Evolutionary conservation across 2,797 vertebrate species (phyloP).

Genomic region (Pseudochirops cupreus): DNA sequence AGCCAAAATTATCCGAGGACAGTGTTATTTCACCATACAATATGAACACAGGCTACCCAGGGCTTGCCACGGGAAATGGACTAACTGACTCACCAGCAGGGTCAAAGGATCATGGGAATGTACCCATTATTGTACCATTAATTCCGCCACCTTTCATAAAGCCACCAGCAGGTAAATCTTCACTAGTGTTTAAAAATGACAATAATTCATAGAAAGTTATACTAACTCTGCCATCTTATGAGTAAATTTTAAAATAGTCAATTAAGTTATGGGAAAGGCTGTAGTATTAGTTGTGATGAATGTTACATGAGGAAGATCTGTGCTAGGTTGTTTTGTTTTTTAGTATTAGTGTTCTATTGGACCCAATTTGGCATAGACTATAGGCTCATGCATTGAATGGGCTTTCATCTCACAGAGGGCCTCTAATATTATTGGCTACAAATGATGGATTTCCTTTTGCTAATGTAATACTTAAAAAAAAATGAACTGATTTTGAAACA

Average conservation of each 20-base stretch:
- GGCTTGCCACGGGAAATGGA: conserved; percentile 94
- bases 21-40: conserved; percentile 93
- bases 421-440: conserved; percentile 54
- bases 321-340: not conserved
- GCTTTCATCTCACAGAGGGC: conserved; percentile 2
- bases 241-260: conserved; percentile 44
- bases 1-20: conserved; percentile 93
- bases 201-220: not conserved
- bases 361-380: conserved; percentile 12
- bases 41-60: conserved; percentile 93
- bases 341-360: conserved; percentile 41
- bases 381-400: too few relatives aligned
- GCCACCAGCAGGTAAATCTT: conserved; percentile 95
- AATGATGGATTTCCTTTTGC: conserved; percentile 56
- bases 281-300: not conserved
- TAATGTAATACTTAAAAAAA: conserved; percentile 72
- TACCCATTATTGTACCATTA: conserved; percentile 97
- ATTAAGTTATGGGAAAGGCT: conserved; percentile 31
- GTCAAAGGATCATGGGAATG: conserved; percentile 95
- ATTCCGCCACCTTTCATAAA: conserved; percentile 98
- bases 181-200: conserved; percentile 57
- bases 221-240: conserved; percentile 38
- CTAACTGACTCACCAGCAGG: conserved; percentile 92
- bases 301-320: conserved; percentile 15
- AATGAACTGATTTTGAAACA: conserved; percentile 72